Evolutionary conservation across 2,113 vertebrate species (phyloP), one percentile per base, ranked within the genome.

Genomic region (Anhinga rufa): DNA sequence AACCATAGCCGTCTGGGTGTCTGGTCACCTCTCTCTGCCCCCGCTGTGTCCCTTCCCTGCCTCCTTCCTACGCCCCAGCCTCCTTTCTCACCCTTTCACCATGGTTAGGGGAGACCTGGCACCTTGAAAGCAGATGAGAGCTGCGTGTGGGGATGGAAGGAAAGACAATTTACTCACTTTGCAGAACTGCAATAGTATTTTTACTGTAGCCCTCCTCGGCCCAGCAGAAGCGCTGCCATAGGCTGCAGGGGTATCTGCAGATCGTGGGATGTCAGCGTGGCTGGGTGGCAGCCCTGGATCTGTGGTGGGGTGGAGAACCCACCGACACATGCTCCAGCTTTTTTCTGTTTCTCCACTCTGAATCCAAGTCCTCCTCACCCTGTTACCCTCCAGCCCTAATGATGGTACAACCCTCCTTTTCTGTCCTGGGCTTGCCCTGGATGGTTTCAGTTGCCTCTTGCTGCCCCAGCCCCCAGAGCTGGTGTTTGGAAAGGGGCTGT

Each of bases 1-100:
- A 93, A 36, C 76, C 0, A 2, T 21, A 81, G 68, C 89, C 92
- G 92, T 88, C 85, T 92, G 88, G 57, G 72, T 91, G 88, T 93
- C 94, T 94, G 86, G 9, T 75, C 84, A 93, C 86, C 89, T 81
- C 71, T 15, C 55, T 51, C 62, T 95, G 93, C 60, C 74, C 81
- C 14, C 2, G 5, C 19, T 34, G 17, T 62, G 51, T 25, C 71
- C 66, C 40, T 34, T 81, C 85, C 44, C 44, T 10, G 7, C 32
- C 70, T 81, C 48, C 42, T 92, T 55, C 52, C 32, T 10, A 12
- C 1, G 0, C 4, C 51, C 12, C 80, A 71, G 31, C 9, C 36
- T 57, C 48, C 28, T 32, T 58, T 15, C n/a, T n/a, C 17, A 13
- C 60, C 76, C 74, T 81, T 75, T 13, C 22, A 14, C 26, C 7